Conservation (phyloP, 1,140 invertebrate genomes). For the Lithobius niger region DNA sequence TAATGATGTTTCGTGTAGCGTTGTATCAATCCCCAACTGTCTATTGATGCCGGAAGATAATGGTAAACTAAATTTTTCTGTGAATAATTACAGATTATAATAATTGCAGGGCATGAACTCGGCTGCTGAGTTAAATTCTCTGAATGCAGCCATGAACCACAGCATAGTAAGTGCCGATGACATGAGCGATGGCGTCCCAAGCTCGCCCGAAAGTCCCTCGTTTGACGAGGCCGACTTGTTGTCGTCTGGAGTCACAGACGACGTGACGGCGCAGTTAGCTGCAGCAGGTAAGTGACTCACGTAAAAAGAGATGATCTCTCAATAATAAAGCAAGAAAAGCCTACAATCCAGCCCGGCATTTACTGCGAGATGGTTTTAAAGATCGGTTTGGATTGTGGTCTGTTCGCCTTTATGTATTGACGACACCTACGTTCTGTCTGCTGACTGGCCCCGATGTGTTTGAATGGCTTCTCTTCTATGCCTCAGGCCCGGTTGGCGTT, state of each 20-base stretch:
- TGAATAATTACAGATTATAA: background rate
- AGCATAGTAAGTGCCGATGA: constrained; percentile 21
- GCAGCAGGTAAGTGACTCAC: constrained; percentile 68
- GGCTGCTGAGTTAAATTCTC: background rate
- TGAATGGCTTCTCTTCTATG: constrained; percentile 6
- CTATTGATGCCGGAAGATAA: background rate
- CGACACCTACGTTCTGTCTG: too few relatives aligned
- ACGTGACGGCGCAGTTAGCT: constrained; percentile 87
- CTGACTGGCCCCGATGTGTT: too few relatives aligned
- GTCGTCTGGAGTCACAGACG: constrained; percentile 52
- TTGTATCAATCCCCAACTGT: background rate
- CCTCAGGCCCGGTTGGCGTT: constrained; percentile 81
- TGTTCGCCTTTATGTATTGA: too few relatives aligned
- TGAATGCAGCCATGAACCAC: constrained; percentile 16
- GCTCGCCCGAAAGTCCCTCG: constrained; percentile 31
- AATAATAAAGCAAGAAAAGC: too few relatives aligned
- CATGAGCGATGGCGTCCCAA: constrained; percentile 27
- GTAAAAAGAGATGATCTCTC: too few relatives aligned
- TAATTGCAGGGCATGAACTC: background rate
- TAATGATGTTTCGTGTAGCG: background rate
- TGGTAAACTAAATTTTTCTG: background rate
- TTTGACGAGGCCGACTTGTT: constrained; percentile 36
- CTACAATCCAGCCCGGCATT: too few relatives aligned
- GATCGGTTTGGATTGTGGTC: too few relatives aligned
- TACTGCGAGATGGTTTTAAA: too few relatives aligned